Conservation (phyloP, 2,888 invertebrate species). For the Bimastos eiseni region DNA sequence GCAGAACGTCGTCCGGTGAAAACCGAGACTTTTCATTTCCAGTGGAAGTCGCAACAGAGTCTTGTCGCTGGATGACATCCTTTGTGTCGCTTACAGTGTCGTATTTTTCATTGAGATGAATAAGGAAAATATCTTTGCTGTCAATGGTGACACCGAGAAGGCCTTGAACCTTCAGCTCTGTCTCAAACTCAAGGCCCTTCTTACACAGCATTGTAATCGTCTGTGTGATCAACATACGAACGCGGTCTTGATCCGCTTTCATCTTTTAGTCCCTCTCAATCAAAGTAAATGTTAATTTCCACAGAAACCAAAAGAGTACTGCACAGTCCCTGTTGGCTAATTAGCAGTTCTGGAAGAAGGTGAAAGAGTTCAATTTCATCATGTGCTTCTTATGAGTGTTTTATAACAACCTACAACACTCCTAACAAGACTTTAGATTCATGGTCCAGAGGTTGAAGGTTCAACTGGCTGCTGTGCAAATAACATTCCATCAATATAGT, state of each 20-base stretch:
- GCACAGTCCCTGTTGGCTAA: not conserved
- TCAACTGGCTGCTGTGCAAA: not conserved
- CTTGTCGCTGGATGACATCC: not conserved
- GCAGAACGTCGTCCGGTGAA: not conserved
- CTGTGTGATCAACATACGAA: conserved; percentile 15
- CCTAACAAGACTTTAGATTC: not conserved
- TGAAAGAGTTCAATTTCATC: not conserved
- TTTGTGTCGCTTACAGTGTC: conserved; percentile 21
- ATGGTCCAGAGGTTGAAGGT: not conserved
- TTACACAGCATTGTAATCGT: conserved; percentile 21
- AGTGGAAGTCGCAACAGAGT: conserved; percentile 22
- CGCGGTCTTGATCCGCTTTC: conserved; percentile 15
- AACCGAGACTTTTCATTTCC: conserved; percentile 7
- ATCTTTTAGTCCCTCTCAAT: not conserved
- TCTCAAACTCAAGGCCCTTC: conserved; percentile 19
- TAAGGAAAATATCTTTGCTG: conserved; percentile 16
- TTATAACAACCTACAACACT: not conserved
- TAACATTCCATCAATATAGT: not conserved
- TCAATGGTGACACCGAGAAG: conserved; percentile 18
- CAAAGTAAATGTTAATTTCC: not conserved
- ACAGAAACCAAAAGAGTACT: not conserved
- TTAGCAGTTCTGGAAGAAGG: not conserved
- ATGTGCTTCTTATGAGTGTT: not conserved
- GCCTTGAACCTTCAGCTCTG: conserved; percentile 19
- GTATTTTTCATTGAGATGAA: conserved; percentile 20